Evolutionary conservation across 2,113 vertebrate species (phyloP), one percentile per base, ranked within the genome.

Genomic region (Chaenogobius annularis): DNA sequence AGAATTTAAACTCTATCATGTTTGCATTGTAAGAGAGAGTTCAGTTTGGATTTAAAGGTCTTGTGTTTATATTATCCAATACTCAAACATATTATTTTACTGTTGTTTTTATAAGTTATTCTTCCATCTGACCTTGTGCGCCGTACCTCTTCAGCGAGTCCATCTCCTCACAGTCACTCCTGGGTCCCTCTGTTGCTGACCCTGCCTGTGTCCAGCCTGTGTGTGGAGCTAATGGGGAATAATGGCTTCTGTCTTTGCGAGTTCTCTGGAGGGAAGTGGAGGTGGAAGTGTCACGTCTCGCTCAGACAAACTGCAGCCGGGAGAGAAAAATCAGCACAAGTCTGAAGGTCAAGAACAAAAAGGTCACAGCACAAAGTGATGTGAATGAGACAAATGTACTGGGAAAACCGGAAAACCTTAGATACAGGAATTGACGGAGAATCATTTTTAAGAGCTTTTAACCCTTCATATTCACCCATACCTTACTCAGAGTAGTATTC

Each of bases 161-260:
- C 61, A 43, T 8, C 61, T 63, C 61, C 35, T 11, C 35, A 10
- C 14, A 37, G 73, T 82, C 79, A 75, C 59, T 2, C 10, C 67
- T 43, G 66, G 76, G 80, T 66, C 81, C 46, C 22, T 0, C 67
- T 3, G 72, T 22, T 71, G 59, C 76, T 72, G 70, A 78, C 66
- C 9, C 52, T 58, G 66, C 66, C 1, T 77, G 88, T 75, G 79
- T 86, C 86, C 78, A 56, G 66, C 62, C 1, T 77, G 88, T 72
- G 79, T 80, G 83, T 72, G 22, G 35, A 48, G 54, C 73, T 88
- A 84, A 88, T 81, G 84, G 83, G 73, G 80, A 86, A 81, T 86
- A 86, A 88, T 83, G 87, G 75, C 73, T 14, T 44, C 40, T 48
- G 7, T 77, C 65, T 17, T 9, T 20, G 58, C 10, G 43, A 17